Base-by-base conservation (phyloP, 92 coral and sea anemone genomes). In the Porites cylindrica region DNA sequence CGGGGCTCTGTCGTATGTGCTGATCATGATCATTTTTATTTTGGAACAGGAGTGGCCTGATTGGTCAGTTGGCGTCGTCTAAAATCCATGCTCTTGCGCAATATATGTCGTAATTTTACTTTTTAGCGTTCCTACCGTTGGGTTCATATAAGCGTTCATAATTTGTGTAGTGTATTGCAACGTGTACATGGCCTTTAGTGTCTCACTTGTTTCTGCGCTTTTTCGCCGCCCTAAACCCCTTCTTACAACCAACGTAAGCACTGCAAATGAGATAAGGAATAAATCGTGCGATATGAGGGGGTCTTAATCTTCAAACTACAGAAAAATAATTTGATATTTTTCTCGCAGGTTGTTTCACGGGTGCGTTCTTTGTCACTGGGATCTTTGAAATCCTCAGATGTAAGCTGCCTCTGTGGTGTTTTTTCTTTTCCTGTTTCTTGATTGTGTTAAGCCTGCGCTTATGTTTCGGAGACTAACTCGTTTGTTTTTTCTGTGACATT, bases 41-140 rank as follows among this genome's bases (percentile, higher is more conserved):
- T 38, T 38, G 47, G 47, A 38, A 38, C 6, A 38, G 7, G 47
- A 38, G 47, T 38, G 47, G 6, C 47, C 61, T 14, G 67, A 80
- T 67, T 66, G 85, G 85, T 81, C 85, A 81, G 77, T 70, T 10
- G 3, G 9, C 50, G 6, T 54, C 53, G 29, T n/a, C 77, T 0
- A 23, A 21, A 26, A 54, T 24, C 1, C 17, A 81, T 81, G 85
- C 85, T 81, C 85, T 81, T 81, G 85, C 85, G 85, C 85, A 81
- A 54, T 81, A 69, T 51, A 56, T 70, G 85, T 81, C 77, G 67
- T 8, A 70, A 10, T 69, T 81, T 81, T 56, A 58, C 63, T 13
- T 63, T 10, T 29, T 1, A 1, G 47, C 16, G 4, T 2, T 66
- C 3, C 1, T 4, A 19, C 10, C 1, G 16, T 14, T 19, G 76